Percentiles rank a stretch among this genome's conserved stretches.
Evolutionary conservation across 1,140 invertebrate species (phyloP).

Genomic region (Tachypleus tridentatus): DNA sequence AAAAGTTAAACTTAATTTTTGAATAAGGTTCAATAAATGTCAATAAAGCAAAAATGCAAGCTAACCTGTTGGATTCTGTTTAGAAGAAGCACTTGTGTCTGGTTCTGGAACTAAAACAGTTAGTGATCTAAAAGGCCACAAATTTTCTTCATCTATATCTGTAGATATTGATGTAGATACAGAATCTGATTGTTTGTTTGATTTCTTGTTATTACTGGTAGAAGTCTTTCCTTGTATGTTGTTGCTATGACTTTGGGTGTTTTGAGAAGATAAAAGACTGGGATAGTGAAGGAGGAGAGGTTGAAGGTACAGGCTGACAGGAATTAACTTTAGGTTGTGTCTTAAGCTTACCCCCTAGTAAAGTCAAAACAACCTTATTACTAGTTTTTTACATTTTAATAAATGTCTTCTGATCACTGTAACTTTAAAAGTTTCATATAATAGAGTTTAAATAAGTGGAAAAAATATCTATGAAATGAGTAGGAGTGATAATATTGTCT

Average conservation of each 20-base stretch:
- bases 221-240: slow-evolving; percentile 11
- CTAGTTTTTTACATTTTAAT: no score
- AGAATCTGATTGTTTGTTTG: slow-evolving; percentile 5
- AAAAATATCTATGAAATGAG: no score
- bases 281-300: slow-evolving; percentile 2
- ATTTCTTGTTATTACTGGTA: no score
- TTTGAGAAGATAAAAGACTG: slow-evolving; percentile 14
- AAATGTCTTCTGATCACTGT: no score
- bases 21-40: no score
- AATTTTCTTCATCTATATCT: no score
- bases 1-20: no score
- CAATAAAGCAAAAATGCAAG: background rate
- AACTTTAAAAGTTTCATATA: no score
- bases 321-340: slow-evolving; percentile 9
- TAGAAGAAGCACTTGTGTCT: slow-evolving; percentile 36
- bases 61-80: slow-evolving; percentile 27
- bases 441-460: no score
- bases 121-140: slow-evolving; percentile 22
- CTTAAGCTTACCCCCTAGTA: no score
- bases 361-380: no score
- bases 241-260: slow-evolving; percentile 14
- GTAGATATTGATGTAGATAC: slow-evolving; percentile 13
- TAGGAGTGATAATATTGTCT: no score
- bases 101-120: slow-evolving; percentile 38
- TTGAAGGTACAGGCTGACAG: background rate